Conservation (phyloP, 2,797 vertebrate species). For the Arrhamphus sclerolepis region DNA sequence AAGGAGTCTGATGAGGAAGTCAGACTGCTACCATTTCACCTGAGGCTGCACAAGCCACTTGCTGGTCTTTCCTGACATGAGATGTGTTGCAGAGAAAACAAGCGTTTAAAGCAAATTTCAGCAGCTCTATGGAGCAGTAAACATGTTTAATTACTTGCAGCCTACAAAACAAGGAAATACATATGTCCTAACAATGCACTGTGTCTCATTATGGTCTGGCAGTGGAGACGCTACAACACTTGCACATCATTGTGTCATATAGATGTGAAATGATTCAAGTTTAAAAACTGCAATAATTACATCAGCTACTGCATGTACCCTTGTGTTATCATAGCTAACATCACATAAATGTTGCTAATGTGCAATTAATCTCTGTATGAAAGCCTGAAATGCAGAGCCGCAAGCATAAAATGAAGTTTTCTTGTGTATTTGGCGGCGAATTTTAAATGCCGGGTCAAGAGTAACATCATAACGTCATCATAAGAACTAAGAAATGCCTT, state of each 20-base stretch:
- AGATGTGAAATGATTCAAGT: conserved; percentile 38
- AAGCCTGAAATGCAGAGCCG: conserved; percentile 40
- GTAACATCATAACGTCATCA: conserved; percentile 43
- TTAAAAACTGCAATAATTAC: conserved; percentile 31
- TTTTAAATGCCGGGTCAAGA: conserved; percentile 30
- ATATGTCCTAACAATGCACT: conserved; percentile 63
- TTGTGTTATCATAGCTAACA: conserved; percentile 38
- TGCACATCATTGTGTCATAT: conserved; percentile 43
- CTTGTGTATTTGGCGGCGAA: conserved; percentile 39
- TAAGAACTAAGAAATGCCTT: conserved; percentile 49
- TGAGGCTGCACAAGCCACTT: conserved; percentile 67
- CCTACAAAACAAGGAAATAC: conserved; percentile 60
- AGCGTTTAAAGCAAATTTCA: conserved; percentile 76
- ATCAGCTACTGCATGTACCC: conserved; percentile 18
- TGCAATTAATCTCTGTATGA: conserved; percentile 20
- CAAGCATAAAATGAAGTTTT: conserved; percentile 48
- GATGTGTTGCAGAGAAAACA: conserved; percentile 62
- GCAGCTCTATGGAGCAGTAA: conserved; percentile 67
- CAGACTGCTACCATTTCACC: conserved; percentile 76
- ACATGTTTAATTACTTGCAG: conserved; percentile 80
- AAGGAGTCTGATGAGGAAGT: conserved; percentile 58
- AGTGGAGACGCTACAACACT: conserved; percentile 45
- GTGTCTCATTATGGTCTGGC: conserved; percentile 44
- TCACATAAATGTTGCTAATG: conserved; percentile 22
- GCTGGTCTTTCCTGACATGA: conserved; percentile 59